phyloP scores from a whole-genome alignment of 2,797 vertebrate species.

The Yasuhikotakia modesta region DNA sequence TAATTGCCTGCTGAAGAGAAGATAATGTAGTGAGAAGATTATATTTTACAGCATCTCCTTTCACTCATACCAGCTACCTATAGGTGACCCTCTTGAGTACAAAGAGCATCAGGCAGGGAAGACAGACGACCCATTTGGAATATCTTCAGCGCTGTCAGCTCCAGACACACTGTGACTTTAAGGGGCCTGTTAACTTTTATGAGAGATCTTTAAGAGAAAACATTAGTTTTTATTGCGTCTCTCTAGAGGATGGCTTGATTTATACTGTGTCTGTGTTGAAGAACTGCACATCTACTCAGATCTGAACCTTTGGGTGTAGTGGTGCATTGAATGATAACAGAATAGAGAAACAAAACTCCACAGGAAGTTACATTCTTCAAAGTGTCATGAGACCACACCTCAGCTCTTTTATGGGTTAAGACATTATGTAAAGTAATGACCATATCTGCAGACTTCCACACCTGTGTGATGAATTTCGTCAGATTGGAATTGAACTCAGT shows the following conservation, averaged over 20 bases:
- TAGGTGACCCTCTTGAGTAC: conserved; percentile 8
- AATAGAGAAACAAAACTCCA: conserved; percentile 5
- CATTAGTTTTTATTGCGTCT: conserved; percentile 44
- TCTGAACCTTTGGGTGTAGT: conserved; percentile 35
- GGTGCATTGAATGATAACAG: conserved; percentile 16
- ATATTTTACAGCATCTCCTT: too few relatives aligned
- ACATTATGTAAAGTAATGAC: neutral
- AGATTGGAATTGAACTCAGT: neutral
- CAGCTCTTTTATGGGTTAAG: neutral
- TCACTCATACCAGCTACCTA: neutral
- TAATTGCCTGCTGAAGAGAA: neutral
- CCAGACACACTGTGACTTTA: conserved; percentile 46
- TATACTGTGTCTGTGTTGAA: neutral
- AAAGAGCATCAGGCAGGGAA: neutral
- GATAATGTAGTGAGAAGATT: neutral
- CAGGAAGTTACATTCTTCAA: neutral
- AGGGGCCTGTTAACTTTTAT: conserved; percentile 56
- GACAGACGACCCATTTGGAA: conserved; percentile 18
- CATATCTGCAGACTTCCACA: neutral
- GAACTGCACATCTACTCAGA: conserved; percentile 26
- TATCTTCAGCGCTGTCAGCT: neutral
- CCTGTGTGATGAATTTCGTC: neutral
- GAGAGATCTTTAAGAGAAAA: conserved; percentile 49
- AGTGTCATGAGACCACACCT: neutral
- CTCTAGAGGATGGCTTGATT: conserved; percentile 28